Conservation (phyloP, 2,113 vertebrate genomes). For the Crotalus helleri region DNA sequence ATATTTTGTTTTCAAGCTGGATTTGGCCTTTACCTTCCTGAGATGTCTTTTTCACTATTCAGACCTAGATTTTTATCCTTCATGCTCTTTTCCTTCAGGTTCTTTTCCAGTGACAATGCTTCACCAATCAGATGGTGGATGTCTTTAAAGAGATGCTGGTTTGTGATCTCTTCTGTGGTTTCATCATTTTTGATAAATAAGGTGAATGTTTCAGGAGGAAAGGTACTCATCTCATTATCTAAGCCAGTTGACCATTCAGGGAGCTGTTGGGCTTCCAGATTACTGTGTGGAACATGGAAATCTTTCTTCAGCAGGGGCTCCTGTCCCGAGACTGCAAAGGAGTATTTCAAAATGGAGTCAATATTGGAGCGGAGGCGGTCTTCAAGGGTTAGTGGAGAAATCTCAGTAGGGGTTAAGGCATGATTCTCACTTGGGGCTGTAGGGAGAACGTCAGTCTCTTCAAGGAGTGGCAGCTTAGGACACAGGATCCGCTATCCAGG, state of each 20-base stretch:
- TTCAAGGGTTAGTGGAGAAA: background rate
- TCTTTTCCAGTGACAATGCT: slow-evolving; percentile 17
- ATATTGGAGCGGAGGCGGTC: background rate
- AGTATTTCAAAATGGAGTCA: background rate
- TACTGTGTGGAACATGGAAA: fast-evolving
- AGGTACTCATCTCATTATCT: fast-evolving
- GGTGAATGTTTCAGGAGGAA: fast-evolving
- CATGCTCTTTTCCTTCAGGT: fast-evolving
- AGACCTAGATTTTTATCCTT: fast-evolving
- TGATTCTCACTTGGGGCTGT: too few relatives aligned
- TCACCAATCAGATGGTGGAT: slow-evolving; percentile 31
- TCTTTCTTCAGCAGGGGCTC: fast-evolving
- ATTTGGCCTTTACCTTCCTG: slow-evolving; percentile 47
- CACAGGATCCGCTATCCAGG: slow-evolving; percentile 29
- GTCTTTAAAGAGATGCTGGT: slow-evolving; percentile 2
- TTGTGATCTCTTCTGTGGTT: background rate
- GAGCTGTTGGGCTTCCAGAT: fast-evolving
- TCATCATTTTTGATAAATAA: fast-evolving
- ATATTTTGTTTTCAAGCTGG: fast-evolving
- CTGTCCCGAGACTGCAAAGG: background rate
- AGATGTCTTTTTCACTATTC: fast-evolving
- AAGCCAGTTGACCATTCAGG: fast-evolving
- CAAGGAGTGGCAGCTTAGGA: fast-evolving
- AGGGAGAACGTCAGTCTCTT: background rate
- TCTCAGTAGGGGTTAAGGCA: too few relatives aligned